These are phyloP conservation scores for Ophion costatus DNA, from an alignment of 2,888 invertebrate species.

Conservation along the genomic window DNA sequence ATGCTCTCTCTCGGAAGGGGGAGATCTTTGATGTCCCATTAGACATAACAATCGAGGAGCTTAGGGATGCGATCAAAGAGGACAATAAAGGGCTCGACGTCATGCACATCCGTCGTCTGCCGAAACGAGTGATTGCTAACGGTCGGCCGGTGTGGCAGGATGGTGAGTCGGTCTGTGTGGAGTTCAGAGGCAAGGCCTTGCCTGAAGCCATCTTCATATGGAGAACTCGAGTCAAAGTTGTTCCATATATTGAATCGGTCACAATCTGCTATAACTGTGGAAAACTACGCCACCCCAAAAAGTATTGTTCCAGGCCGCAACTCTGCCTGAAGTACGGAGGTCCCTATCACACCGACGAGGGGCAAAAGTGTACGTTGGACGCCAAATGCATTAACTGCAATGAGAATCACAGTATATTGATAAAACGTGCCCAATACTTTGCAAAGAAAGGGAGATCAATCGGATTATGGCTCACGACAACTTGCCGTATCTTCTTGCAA, in stretches of 20 bases:
- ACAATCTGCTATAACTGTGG: constrained; percentile 42
- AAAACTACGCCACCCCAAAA: no score
- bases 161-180: constrained; percentile 31
- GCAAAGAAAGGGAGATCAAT: constrained; percentile 29
- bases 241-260: constrained; percentile 8
- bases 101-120: not conserved
- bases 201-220: constrained; percentile 28
- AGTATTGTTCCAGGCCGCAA: no score
- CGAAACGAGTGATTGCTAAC: not conserved
- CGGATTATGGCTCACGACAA: not conserved
- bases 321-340: constrained; percentile 39
- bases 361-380: constrained; percentile 3
- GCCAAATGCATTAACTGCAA: constrained; percentile 39
- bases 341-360: constrained; percentile 3
- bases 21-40: not conserved
- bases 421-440: not conserved
- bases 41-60: not conserved
- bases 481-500: constrained; percentile 14
- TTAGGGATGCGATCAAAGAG: not conserved
- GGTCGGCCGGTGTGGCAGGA: not conserved
- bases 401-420: constrained; percentile 22
- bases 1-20: constrained; percentile 4
- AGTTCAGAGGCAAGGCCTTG: constrained; percentile 19
- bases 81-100: not conserved
- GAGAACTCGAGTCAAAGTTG: constrained; percentile 6